Evolutionary conservation across 2,113 vertebrate species (phyloP), one percentile per base, ranked within the genome.

Genomic region (Campylomormyrus tamandua): DNA sequence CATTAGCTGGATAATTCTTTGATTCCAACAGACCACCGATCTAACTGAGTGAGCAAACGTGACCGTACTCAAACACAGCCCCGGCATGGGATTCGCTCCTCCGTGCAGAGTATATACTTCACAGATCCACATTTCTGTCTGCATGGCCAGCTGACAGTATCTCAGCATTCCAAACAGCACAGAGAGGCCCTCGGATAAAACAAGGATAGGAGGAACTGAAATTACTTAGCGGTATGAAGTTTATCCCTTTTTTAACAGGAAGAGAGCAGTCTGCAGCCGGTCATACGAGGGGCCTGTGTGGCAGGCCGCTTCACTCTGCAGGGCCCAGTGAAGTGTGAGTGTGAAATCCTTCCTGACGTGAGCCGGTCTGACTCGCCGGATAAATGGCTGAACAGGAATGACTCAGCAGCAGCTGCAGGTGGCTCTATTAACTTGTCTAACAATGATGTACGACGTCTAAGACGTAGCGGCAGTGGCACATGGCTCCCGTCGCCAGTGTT

Each of bases 371-470:
- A 13, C n/a, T 24, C 50, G 39, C 19, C 7, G 42, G 88, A 35
- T 19, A 46, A 80, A 77, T 21, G 27, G 49, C 46, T 45, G 13
- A 35, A n/a, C 27, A 56, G 58, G 31, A 2, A 45, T 10, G 27
- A 24, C 88, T 45, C 49, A 83, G n/a, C 35, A 53, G 31, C 52
- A 0, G 6, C 88, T 83, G 70, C 11, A 19, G 88, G 46, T 89
- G 88, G 62, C 49, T 56, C 31, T 83, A 88, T 74, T 70, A 88
- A 88, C 58, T 49, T 48, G 45, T 88, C 62, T 49, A 88, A 74
- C 42, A 88, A 88, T 58, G 66, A 88, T 49, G 39, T 48, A 48
- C 58, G 66, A 49, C 50, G 46, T 13, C 45, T 88, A 77, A 88
- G 74, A 56, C 31, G 31, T 31, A 39, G 74, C 53, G 50, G 74